Conservation (phyloP, 2,888 invertebrate genomes). For the Apodemia duryi region DNA sequence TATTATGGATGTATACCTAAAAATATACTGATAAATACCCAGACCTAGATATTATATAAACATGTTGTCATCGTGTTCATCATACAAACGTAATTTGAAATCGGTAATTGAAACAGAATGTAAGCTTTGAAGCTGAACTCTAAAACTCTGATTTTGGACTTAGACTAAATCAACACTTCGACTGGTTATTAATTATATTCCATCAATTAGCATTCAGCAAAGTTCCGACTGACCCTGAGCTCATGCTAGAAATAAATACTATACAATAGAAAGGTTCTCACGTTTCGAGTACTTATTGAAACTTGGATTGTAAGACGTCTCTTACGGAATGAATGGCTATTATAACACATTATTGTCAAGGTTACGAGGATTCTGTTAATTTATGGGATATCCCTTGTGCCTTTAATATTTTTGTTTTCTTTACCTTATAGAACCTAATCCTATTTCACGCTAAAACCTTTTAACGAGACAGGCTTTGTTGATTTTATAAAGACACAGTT, state of each 20-base stretch:
- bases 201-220: not conserved
- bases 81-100: not conserved
- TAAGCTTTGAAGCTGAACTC: not conserved
- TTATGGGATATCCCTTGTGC: no score
- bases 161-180: not conserved
- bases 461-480: no score
- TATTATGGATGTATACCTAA: not conserved
- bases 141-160: not conserved
- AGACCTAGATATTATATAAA: not conserved
- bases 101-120: not conserved
- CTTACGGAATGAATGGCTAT: constrained; percentile 2
- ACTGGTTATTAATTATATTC: not conserved
- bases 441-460: no score
- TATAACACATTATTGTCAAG: constrained; percentile 4
- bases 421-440: no score
- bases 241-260: constrained; percentile 9
- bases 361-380: not conserved
- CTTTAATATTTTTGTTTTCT: no score
- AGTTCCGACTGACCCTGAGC: constrained; percentile 7
- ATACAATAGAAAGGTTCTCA: constrained; percentile 14
- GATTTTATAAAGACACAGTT: no score
- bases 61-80: not conserved
- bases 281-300: constrained; percentile 12
- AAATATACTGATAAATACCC: not conserved
- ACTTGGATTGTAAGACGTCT: constrained; percentile 4